phyloP scores from a whole-genome alignment of 64 coral and sea anemone genomes.

The Anthopleura sola region DNA sequence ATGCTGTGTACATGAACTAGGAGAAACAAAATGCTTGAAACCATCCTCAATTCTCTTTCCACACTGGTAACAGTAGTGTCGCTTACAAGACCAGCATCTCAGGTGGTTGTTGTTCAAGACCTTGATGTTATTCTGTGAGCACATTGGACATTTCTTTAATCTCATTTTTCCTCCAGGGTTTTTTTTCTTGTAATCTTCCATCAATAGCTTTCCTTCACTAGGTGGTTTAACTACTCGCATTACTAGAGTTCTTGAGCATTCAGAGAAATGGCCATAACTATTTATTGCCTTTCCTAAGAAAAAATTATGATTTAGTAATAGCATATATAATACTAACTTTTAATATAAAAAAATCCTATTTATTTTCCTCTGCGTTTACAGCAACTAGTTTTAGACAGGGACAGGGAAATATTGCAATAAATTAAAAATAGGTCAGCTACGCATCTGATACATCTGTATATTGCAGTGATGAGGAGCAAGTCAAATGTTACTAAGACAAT shows the following conservation, averaged over 20 bases:
- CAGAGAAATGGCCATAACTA: constrained; percentile 76
- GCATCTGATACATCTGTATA: no score
- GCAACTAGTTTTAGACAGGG: no score
- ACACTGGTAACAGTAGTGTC: constrained; percentile 83
- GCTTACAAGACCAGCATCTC: constrained; percentile 96
- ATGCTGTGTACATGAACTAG: constrained; percentile 70
- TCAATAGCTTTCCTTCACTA: constrained; percentile 45
- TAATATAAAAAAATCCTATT: no score
- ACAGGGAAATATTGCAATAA: no score
- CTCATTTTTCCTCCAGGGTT: constrained; percentile 37
- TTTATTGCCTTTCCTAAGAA: constrained; percentile 58
- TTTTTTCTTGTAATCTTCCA: constrained; percentile 31
- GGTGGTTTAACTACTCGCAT: constrained; percentile 23
- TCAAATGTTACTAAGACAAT: no score
- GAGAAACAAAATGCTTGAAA: constrained; percentile 63
- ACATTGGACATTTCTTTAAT: constrained; percentile 59
- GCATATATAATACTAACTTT: no score
- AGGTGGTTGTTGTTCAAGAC: constrained; percentile 71
- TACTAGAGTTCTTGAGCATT: no score
- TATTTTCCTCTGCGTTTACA: no score
- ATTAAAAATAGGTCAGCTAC: no score
- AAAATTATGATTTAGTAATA: no score
- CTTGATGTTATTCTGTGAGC: constrained; percentile 83
- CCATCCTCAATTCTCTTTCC: constrained; percentile 62
- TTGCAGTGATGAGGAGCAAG: no score